A percentile compares a stretch with the other conserved stretches of the same genome.
Evolutionary conservation across 2,888 invertebrate species (phyloP).

Genomic region (Suillia variegata): DNA sequence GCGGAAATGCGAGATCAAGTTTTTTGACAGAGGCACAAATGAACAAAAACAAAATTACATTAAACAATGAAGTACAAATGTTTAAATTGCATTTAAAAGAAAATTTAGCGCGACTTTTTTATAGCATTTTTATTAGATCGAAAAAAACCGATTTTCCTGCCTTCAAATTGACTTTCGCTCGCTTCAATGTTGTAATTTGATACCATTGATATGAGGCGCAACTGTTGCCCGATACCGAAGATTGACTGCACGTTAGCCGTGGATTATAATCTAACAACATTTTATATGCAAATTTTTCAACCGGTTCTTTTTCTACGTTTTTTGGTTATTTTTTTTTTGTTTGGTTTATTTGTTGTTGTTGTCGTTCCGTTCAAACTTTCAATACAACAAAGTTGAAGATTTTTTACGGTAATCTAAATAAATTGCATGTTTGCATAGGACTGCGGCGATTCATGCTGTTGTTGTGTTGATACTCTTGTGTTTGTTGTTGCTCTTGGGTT

Average conservation of each 20-base stretch:
- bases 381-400: not conserved
- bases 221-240: not conserved
- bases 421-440: constrained; percentile 13
- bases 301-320: not conserved
- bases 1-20: not conserved
- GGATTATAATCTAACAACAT: not conserved
- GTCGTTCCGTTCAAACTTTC: not conserved
- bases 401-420: constrained; percentile 1
- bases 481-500: not conserved
- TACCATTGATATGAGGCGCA: not conserved
- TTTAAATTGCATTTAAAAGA: not conserved
- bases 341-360: too few relatives aligned
- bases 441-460: too few relatives aligned
- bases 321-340: not conserved
- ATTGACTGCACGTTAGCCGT: too few relatives aligned
- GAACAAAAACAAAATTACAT: not conserved
- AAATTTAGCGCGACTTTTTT: not conserved
- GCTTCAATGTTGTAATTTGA: not conserved
- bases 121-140: not conserved
- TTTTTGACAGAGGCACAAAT: not conserved
- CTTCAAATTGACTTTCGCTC: not conserved
- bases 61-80: not conserved
- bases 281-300: not conserved
- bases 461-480: not conserved
- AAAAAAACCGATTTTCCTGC: not conserved